Evolutionary conservation across 1,140 invertebrate genomes (phyloP).

Genomic region (Aphaenogaster rudis): DNA sequence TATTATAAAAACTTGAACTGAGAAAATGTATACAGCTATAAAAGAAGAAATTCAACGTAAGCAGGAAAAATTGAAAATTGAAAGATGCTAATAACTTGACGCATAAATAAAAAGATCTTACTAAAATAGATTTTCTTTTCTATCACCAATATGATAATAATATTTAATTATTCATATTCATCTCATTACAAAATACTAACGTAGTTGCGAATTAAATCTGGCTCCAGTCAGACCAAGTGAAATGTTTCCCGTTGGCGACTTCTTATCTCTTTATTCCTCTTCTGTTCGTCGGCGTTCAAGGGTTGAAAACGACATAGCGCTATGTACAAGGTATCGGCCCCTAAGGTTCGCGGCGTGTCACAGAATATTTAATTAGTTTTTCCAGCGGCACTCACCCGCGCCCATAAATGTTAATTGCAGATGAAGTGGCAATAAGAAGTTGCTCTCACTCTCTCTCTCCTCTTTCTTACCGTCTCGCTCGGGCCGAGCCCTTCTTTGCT

Average conservation of each 20-base stretch:
- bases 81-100: background rate
- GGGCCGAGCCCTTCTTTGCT: slow-evolving; percentile 58
- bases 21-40: background rate
- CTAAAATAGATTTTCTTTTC: background rate
- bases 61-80: background rate
- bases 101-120: background rate
- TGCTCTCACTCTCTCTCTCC: slow-evolving; percentile 50
- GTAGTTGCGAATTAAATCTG: background rate
- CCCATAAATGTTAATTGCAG: slow-evolving; percentile 87
- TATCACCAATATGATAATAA: background rate
- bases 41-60: background rate
- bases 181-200: background rate
- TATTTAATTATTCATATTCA: background rate
- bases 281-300: slow-evolving; percentile 68
- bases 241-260: background rate
- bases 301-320: slow-evolving; percentile 63
- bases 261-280: slow-evolving; percentile 71
- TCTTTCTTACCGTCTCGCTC: background rate
- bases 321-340: slow-evolving; percentile 53
- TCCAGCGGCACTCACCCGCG: slow-evolving; percentile 80
- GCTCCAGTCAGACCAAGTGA: background rate
- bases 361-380: slow-evolving; percentile 88
- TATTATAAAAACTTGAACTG: background rate
- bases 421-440: slow-evolving; percentile 87
- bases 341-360: slow-evolving; percentile 42